These are phyloP conservation scores for Cataglyphis hispanica DNA, from an alignment of 1,140 invertebrate species.

Conservation along the genomic window DNA sequence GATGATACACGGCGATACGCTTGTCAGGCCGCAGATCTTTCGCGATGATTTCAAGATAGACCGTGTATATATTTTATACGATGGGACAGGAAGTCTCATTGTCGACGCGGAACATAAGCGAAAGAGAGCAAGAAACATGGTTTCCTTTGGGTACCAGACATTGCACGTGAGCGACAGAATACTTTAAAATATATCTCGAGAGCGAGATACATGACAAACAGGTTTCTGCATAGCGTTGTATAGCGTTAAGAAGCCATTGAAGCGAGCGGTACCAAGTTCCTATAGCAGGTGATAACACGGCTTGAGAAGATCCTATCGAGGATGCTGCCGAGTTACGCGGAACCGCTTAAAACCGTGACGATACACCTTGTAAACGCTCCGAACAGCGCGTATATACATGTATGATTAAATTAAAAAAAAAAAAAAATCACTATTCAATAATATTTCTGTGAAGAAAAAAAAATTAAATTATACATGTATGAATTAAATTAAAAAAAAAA, in stretches of 20 bases:
- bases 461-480: no score
- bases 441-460: background rate
- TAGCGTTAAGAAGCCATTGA: conserved; percentile 70
- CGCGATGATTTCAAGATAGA: conserved; percentile 20
- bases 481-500: no score
- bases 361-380: background rate
- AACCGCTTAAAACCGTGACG: conserved; percentile 57
- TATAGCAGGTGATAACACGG: conserved; percentile 73
- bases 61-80: conserved; percentile 43
- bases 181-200: conserved; percentile 74
- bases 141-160: conserved; percentile 67
- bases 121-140: conserved; percentile 64
- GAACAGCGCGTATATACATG: background rate
- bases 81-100: conserved; percentile 65
- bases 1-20: conserved; percentile 22
- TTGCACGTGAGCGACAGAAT: conserved; percentile 67
- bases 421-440: conserved; percentile 24
- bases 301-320: conserved; percentile 66
- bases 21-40: conserved; percentile 36
- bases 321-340: conserved; percentile 58
- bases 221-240: conserved; percentile 69
- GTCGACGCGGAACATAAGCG: conserved; percentile 49
- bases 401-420: conserved; percentile 19
- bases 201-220: conserved; percentile 75
- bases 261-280: conserved; percentile 71